Evolutionary conservation across 2,888 invertebrate species (phyloP).

Genomic region (Conus canariensis): DNA sequence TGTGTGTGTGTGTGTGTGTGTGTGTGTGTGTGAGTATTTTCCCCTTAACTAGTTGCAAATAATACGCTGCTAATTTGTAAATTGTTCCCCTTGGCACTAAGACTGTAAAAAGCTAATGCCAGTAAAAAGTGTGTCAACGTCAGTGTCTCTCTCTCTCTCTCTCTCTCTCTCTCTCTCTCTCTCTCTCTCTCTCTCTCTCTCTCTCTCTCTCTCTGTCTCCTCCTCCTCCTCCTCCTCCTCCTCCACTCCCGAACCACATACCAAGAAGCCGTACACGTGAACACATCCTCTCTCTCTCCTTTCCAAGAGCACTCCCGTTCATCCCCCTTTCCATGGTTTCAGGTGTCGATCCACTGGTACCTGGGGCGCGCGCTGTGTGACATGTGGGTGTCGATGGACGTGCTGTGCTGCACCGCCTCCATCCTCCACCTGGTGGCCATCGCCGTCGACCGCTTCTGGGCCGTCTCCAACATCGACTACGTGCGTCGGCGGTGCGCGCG

Average conservation of each 20-base stretch:
- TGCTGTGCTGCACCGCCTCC: conserved; percentile 97
- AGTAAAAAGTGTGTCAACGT: too few relatives aligned
- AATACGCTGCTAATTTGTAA: too few relatives aligned
- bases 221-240: neutral
- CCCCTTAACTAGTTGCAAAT: too few relatives aligned
- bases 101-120: too few relatives aligned
- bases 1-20: neutral
- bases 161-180: neutral
- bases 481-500: conserved; percentile 91
- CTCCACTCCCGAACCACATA: neutral
- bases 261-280: too few relatives aligned
- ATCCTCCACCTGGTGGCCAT: conserved; percentile 98
- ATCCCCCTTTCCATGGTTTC: neutral
- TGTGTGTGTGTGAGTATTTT: too few relatives aligned
- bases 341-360: conserved; percentile 83
- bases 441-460: conserved; percentile 98
- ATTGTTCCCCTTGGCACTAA: too few relatives aligned
- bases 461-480: conserved; percentile 98
- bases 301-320: too few relatives aligned
- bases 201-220: conserved; percentile 30
- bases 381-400: conserved; percentile 98
- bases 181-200: conserved; percentile 6
- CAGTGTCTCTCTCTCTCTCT: too few relatives aligned
- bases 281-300: too few relatives aligned
- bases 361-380: conserved; percentile 93